phyloP scores from a whole-genome alignment of 2,797 vertebrate species.

The Sebastes trivittatus region DNA sequence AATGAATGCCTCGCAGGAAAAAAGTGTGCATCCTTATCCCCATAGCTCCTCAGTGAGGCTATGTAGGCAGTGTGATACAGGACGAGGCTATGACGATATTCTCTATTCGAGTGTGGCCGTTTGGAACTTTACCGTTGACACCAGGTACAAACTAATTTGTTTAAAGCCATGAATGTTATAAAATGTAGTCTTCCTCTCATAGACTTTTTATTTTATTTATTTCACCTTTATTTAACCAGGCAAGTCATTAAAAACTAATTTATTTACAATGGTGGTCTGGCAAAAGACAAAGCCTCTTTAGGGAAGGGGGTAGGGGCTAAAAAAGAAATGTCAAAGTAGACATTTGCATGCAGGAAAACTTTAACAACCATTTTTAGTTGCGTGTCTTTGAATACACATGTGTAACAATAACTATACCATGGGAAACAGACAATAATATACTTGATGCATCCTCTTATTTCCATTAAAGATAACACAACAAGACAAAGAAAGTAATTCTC shows the following conservation, averaged over 20 bases:
- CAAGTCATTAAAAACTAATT: too few species aligned
- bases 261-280: too few species aligned
- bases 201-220: too few species aligned
- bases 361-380: not conserved
- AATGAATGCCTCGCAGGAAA: not conserved
- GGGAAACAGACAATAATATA: not conserved
- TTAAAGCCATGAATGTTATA: not conserved
- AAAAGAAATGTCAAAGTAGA: not conserved
- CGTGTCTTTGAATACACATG: not conserved
- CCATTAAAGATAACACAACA: not conserved
- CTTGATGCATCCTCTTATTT: not conserved
- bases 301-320: not conserved
- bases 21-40: not conserved
- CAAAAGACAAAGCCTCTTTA: not conserved
- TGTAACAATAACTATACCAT: not conserved
- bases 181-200: not conserved
- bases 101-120: not conserved
- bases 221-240: too few species aligned
- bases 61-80: not conserved
- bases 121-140: not conserved
- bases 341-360: not conserved
- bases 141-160: not conserved
- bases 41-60: not conserved
- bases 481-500: not conserved
- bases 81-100: not conserved